Base-by-base conservation (phyloP, 2,888 invertebrate species). In the Molanna angustata region DNA sequence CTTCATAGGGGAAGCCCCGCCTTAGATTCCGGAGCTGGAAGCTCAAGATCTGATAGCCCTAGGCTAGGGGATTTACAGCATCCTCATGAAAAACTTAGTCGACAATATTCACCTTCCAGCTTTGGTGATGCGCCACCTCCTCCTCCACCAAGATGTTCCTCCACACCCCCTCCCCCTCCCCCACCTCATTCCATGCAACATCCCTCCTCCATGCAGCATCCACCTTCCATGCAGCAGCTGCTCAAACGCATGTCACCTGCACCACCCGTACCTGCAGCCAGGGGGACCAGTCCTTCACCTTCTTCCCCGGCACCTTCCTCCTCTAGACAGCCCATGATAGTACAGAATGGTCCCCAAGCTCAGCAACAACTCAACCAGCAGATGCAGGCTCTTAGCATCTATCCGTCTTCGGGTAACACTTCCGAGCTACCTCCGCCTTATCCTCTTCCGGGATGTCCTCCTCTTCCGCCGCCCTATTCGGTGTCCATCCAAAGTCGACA, bases 291-390 rank as follows among this genome's bases (percentile, higher is more conserved):
- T 72, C 93, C 88, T 52, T 90, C 85, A 49, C 80, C 78, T 42
- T 66, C 69, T 17, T 64, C 66, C 4, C 71, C 74, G 52, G 73
- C 72, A 61, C 46, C 47, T 2, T 20, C 54, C 4, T 58, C 58
- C 7, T 49, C 53, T 31, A 74, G 86, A 27, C 85, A 83, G 65
- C 90, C 86, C 52, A 89, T 89, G 85, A 84, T 90, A 59, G 88
- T 89, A 47, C 89, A 88, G 70, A 89, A 88, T 67, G 86, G 85
- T 9, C 86, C 87, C 13, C 86, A 85, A 66, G 88, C 83, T 45
- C 91, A 92, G 67, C 92, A 93, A 64, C 92, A 93, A 69, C 76
- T 94, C 47, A 79, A 86, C 49, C 93, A 93, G 69, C 92, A 93
- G 69, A 89, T 94, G 72, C 93, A 93, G 71, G 90, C 90, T 18